Conservation (phyloP, 1,140 invertebrate species). For the Dendrolimus kikuchii region DNA sequence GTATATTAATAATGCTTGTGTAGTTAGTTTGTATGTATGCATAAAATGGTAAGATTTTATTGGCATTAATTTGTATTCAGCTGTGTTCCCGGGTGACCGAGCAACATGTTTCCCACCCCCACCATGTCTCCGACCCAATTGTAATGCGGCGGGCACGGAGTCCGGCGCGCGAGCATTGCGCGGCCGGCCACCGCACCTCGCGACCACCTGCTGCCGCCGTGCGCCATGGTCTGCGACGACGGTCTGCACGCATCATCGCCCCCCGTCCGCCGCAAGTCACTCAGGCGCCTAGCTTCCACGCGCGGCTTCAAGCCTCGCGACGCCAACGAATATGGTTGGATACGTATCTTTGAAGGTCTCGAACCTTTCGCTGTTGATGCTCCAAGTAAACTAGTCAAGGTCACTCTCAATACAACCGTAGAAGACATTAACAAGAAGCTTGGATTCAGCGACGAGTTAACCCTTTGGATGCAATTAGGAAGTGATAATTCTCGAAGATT, state of each 20-base stretch:
- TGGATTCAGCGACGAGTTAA: slow-evolving; percentile 72
- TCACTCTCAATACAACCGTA: slow-evolving; percentile 74
- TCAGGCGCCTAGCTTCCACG: slow-evolving; percentile 73
- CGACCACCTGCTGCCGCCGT: slow-evolving; percentile 36
- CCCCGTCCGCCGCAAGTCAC: slow-evolving; percentile 48
- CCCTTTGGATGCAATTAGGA: slow-evolving; percentile 77
- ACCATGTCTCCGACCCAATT: slow-evolving; percentile 59
- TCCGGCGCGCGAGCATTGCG: slow-evolving; percentile 54
- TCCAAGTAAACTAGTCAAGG: slow-evolving; percentile 73
- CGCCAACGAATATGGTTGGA: slow-evolving; percentile 66
- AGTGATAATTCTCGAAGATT: slow-evolving; percentile 73
- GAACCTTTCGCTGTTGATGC: slow-evolving; percentile 64
- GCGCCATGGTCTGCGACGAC: slow-evolving; percentile 61
- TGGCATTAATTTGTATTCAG: slow-evolving; percentile 39
- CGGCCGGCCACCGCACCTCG: slow-evolving; percentile 42
- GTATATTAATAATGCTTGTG: too few relatives aligned
- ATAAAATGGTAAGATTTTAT: slow-evolving; percentile 10
- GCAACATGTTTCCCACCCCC: slow-evolving; percentile 66
- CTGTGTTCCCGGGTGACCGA: slow-evolving; percentile 59
- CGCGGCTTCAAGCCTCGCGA: slow-evolving; percentile 62
- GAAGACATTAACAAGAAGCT: slow-evolving; percentile 76
- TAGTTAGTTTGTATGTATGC: too few relatives aligned
- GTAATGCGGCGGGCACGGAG: slow-evolving; percentile 50
- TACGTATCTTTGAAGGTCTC: slow-evolving; percentile 75
- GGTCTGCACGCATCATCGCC: slow-evolving; percentile 52